Evolutionary conservation across 35 echinoderm and acorn worm species (phyloP), one percentile per base, ranked within the genome.

Genomic region (Heliocidaris erythrogramma): DNA sequence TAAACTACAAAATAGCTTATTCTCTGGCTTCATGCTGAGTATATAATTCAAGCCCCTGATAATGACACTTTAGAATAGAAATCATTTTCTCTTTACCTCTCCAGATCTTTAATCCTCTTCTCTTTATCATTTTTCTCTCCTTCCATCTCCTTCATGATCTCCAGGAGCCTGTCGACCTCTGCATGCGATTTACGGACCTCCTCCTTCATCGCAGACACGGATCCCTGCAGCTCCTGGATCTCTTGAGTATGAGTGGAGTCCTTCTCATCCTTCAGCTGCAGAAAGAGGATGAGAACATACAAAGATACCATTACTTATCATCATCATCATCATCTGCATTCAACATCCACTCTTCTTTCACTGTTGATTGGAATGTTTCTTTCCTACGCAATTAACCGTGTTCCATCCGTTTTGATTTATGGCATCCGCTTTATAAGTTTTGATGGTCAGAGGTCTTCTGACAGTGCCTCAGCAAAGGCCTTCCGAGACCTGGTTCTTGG

Each of bases 111-210:
- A 42, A 99, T 95, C 87, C 92, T 94, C 69, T 96, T 96, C 59
- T 99, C 98, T 31, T 99, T 99, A 85, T 97, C 95, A 56, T 97
- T 97, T 92, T 99, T 99, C 86, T 99, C 98, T 95, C 94, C 97
- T 92, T 99, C 98, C 95, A 97, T 97, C 30, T 99, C 95, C 90
- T 99, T 97, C 95, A 99, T 97, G 88, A 99, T 97, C 59, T 97
- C 96, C 85, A 99, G 97, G 65, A 99, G 94, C n/a, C 98, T 94
- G 85, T 99, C 98, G 30, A 99, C 95, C 95, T 99, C 98, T 59
- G 92, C 94, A 92, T 99, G 97, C n/a, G 97, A 94, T 85, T 99
- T 99, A 30, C 94, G 93, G 31, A 95, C 95, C 90, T 99, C 97
- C 18, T 97, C 94, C 88, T 69, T 95, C 59, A 88, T 85, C 93